Percentiles rank a stretch among this genome's conserved stretches.
These are phyloP conservation scores for Tetanocera ferruginea DNA, from an alignment of 2,888 invertebrate genomes.

Conservation along the genomic window DNA sequence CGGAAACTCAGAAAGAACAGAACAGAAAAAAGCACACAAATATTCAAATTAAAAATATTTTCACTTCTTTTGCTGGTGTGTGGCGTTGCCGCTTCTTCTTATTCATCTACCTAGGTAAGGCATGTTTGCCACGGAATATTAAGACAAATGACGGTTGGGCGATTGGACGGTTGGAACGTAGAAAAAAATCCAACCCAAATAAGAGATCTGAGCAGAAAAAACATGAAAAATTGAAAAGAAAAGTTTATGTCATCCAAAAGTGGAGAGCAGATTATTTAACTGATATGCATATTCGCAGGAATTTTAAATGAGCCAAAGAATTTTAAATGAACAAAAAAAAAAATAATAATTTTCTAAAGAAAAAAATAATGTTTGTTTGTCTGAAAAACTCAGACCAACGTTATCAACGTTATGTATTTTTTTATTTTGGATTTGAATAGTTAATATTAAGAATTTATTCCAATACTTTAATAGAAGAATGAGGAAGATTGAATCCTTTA, in stretches of 20 bases:
- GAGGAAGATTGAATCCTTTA: no score
- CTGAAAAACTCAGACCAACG: no score
- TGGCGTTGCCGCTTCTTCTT: neutral
- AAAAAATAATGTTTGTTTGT: neutral
- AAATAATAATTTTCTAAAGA: no score
- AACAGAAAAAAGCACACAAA: neutral
- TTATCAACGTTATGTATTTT: no score
- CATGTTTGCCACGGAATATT: neutral
- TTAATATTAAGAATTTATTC: no score
- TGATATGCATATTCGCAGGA: neutral
- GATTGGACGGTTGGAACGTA: neutral
- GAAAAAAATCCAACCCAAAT: neutral
- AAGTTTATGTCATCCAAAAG: neutral
- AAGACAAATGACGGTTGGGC: conserved; percentile 10
- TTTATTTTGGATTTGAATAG: no score
- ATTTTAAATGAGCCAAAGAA: neutral
- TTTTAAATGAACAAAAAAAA: no score
- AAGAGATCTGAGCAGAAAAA: neutral
- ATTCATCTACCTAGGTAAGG: neutral
- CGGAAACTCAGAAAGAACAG: neutral
- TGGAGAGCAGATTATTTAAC: neutral
- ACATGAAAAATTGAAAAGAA: neutral
- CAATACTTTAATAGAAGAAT: no score
- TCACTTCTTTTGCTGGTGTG: neutral
- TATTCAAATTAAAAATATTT: conserved; percentile 15